Conservation (phyloP, 1,140 invertebrate species). For the Globodera rostochiensis region DNA sequence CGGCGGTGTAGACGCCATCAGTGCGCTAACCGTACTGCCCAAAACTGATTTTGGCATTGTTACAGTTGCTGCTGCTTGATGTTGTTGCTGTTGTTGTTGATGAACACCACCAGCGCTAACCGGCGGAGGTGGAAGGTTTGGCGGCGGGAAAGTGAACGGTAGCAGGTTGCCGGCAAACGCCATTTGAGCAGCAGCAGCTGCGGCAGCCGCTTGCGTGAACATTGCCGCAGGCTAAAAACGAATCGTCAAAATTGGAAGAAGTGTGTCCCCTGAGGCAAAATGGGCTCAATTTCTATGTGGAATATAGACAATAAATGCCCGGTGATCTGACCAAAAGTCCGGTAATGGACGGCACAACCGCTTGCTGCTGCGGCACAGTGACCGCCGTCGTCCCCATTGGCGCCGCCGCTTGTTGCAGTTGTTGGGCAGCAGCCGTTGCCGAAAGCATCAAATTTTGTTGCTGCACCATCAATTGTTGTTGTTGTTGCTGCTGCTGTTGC, state of each 20-base stretch:
- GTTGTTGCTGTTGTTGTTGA: constrained; percentile 23
- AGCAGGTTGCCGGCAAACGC: constrained; percentile 14
- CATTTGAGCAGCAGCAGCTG: constrained; percentile 16
- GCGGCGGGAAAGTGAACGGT: constrained; percentile 9
- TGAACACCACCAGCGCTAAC: not conserved
- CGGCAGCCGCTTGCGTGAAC: constrained; percentile 28
- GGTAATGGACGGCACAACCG: constrained; percentile 11
- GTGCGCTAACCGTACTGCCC: not conserved
- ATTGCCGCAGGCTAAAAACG: constrained; percentile 9
- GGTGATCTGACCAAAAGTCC: constrained; percentile 9
- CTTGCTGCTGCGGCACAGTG: not conserved
- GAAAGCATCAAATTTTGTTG: not conserved
- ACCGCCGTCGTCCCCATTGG: not conserved
- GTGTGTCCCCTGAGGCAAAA: not conserved
- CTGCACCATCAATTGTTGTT: constrained; percentile 1
- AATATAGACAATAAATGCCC: too few relatives aligned
- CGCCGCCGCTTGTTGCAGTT: constrained; percentile 15
- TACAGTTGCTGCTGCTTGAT: not conserved
- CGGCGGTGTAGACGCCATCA: not conserved
- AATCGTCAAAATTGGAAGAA: not conserved
- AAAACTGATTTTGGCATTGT: not conserved
- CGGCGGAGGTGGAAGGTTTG: constrained; percentile 1
- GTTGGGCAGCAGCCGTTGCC: not conserved
- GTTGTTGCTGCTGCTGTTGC: not conserved
- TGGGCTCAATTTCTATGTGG: not conserved